phyloP scores from a whole-genome alignment of 1,140 invertebrate genomes.

The Hypsibius dujardini region DNA sequence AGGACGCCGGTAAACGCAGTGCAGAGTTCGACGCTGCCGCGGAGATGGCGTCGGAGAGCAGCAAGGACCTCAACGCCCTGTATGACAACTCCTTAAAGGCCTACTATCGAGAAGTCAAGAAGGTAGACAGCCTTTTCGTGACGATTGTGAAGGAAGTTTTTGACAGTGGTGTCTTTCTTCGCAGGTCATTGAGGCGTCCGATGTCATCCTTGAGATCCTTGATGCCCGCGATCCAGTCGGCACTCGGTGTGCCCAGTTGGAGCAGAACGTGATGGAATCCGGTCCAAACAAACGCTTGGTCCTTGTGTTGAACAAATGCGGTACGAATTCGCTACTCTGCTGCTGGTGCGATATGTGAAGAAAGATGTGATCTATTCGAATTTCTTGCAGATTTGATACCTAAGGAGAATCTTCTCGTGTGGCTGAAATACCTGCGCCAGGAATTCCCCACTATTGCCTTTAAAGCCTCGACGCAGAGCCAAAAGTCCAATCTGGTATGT shows the following conservation, averaged over 20 bases:
- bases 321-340: constrained; percentile 26
- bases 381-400: constrained; percentile 62
- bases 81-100: constrained; percentile 35
- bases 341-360: not conserved
- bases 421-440: constrained; percentile 69
- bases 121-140: constrained; percentile 28
- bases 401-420: constrained; percentile 64
- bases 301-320: constrained; percentile 83
- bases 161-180: not conserved
- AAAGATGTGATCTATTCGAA: not conserved
- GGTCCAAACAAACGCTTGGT: constrained; percentile 69
- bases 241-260: constrained; percentile 67
- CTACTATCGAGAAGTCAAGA: constrained; percentile 41
- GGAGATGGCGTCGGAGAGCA: constrained; percentile 9
- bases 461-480: constrained; percentile 86
- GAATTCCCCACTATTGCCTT: constrained; percentile 73
- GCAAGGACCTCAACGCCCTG: constrained; percentile 23
- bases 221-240: constrained; percentile 82
- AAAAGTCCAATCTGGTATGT: constrained; percentile 42
- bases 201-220: constrained; percentile 81
- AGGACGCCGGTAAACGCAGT: constrained; percentile 48
- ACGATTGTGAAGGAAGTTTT: constrained; percentile 14
- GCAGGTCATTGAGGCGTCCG: constrained; percentile 66
- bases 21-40: constrained; percentile 37
- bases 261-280: constrained; percentile 54